Percentiles rank a stretch among this genome's conserved stretches.
phyloP scores from a whole-genome alignment of 2,797 vertebrate genomes.

The Molossus molossus region DNA sequence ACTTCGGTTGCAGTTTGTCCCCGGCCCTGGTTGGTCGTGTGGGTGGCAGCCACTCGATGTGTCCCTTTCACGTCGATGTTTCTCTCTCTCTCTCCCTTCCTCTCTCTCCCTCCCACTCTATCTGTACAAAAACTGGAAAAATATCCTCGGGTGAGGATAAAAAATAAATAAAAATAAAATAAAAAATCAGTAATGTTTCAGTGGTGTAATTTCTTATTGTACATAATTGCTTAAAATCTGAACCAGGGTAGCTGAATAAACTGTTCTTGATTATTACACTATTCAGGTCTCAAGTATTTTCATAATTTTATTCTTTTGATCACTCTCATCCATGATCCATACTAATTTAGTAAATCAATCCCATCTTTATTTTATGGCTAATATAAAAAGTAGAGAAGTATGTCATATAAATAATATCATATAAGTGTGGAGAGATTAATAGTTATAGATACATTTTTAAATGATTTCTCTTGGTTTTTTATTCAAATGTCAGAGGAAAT shows the following conservation, averaged over 20 bases:
- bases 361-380: background rate
- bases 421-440: background rate
- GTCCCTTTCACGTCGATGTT: too few relatives aligned
- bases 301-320: background rate
- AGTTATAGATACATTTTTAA: background rate
- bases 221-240: background rate
- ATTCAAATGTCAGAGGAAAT: background rate
- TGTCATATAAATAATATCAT: background rate
- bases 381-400: background rate
- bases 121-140: too few relatives aligned
- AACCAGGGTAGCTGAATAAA: background rate
- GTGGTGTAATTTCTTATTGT: background rate
- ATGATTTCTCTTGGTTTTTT: background rate
- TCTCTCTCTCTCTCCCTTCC: too few relatives aligned
- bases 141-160: too few relatives aligned
- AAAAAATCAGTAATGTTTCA: background rate
- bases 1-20: too few relatives aligned
- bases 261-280: background rate
- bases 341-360: background rate
- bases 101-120: too few relatives aligned
- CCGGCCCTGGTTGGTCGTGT: too few relatives aligned
- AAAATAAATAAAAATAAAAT: too few relatives aligned
- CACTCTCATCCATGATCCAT: background rate
- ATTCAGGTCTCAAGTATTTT: background rate
- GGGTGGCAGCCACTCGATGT: too few relatives aligned